Evolutionary conservation across 2,113 vertebrate species (phyloP).

Genomic region (Colius striatus): DNA sequence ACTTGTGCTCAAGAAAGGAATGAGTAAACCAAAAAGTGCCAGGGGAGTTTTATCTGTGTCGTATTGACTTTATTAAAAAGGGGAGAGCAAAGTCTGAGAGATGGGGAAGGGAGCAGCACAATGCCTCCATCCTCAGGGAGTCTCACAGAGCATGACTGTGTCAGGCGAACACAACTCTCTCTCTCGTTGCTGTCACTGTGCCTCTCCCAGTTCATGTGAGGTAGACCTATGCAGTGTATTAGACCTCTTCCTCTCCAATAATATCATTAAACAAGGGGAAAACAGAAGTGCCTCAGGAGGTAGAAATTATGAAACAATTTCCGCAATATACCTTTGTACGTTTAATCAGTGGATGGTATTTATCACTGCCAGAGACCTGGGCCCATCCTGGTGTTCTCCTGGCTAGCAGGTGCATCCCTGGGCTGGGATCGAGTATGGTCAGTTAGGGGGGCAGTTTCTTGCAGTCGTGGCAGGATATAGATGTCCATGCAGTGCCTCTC

Average conservation of each 20-base stretch:
- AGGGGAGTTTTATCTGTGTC: neutral
- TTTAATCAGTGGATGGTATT: neutral
- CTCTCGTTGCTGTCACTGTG: neutral
- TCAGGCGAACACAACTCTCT: neutral
- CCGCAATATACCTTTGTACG: neutral
- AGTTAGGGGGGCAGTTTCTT: neutral
- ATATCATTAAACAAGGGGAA: neutral
- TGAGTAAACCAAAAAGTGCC: neutral
- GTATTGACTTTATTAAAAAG: neutral
- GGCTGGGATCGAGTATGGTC: neutral
- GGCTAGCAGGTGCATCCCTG: neutral
- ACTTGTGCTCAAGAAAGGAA: neutral
- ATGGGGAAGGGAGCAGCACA: fast-evolving
- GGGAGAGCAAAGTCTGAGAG: neutral
- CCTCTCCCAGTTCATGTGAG: neutral
- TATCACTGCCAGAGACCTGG: neutral
- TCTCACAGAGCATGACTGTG: fast-evolving
- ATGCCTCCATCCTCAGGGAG: neutral
- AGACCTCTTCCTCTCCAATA: neutral
- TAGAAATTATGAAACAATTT: neutral
- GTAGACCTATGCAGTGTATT: neutral
- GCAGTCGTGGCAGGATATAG: neutral
- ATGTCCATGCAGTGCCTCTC: neutral
- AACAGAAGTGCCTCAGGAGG: neutral
- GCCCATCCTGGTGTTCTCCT: neutral